Evolutionary conservation across 2,888 invertebrate species (phyloP).

Genomic region (Ceratothoa steindachneri): DNA sequence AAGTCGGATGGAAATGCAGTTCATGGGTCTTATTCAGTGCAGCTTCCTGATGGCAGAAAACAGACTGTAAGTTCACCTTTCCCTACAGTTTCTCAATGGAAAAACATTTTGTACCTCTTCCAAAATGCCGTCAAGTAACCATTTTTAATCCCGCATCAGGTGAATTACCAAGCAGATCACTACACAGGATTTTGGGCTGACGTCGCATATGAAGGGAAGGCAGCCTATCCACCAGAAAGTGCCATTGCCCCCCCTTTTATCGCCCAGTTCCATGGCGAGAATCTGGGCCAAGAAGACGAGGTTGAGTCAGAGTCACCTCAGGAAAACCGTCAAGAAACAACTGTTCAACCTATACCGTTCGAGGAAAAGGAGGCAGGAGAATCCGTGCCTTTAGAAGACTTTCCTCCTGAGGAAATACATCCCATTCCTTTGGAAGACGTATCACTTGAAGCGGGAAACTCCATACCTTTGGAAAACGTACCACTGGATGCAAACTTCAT

Average conservation of each 20-base stretch:
- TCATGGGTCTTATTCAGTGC: constrained; percentile 63
- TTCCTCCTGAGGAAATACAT: not conserved
- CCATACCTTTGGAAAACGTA: no score
- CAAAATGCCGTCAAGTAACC: no score
- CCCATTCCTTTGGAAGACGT: no score
- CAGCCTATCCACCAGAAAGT: not conserved
- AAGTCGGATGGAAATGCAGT: constrained; percentile 63
- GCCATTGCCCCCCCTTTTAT: constrained; percentile 2
- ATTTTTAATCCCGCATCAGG: no score
- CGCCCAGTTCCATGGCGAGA: not conserved
- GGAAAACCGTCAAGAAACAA: not conserved
- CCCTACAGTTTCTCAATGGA: no score
- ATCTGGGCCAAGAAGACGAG: not conserved
- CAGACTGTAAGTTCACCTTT: constrained; percentile 56
- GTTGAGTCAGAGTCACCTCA: no score
- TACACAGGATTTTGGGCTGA: constrained; percentile 16
- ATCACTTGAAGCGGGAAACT: no score
- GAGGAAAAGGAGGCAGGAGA: not conserved
- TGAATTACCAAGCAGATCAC: constrained; percentile 18
- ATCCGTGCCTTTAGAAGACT: not conserved
- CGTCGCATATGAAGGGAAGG: constrained; percentile 16
- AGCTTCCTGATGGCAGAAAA: constrained; percentile 70
- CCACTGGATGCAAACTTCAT: no score
- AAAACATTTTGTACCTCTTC: no score
- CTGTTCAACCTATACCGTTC: not conserved